These are phyloP conservation scores for Drosophila mayaguana DNA, from an alignment of 2,888 invertebrate species.

Conservation along the genomic window DNA sequence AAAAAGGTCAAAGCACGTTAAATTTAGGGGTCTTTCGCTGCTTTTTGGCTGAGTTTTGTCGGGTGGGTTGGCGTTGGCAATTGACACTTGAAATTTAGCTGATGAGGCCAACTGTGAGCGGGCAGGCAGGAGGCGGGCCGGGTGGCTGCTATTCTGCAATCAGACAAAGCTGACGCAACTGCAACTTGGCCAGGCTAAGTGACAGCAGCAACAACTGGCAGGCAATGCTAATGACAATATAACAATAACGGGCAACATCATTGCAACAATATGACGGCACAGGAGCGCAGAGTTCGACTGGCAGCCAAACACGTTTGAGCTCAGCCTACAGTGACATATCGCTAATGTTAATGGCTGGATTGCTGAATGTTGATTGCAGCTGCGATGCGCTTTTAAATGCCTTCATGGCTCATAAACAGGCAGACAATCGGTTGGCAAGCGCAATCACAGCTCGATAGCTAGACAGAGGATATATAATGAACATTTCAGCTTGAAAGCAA, in stretches of 20 bases:
- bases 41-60: conserved; percentile 38
- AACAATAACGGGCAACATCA: conserved; percentile 69
- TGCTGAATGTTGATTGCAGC: conserved; percentile 66
- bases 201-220: background rate
- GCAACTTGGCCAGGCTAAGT: conserved; percentile 41
- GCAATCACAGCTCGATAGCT: conserved; percentile 50
- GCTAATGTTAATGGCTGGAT: conserved; percentile 58
- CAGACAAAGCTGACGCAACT: conserved; percentile 68
- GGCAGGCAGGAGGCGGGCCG: background rate
- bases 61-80: conserved; percentile 73
- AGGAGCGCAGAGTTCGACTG: conserved; percentile 6
- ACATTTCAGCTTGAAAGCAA: conserved; percentile 9
- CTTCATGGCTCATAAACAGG: conserved; percentile 72
- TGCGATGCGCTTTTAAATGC: conserved; percentile 70
- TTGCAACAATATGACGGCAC: conserved; percentile 67
- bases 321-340: conserved; percentile 43
- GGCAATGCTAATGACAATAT: conserved; percentile 69
- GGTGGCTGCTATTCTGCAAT: conserved; percentile 48
- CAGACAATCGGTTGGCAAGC: conserved; percentile 32
- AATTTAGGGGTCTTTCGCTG: conserved; percentile 67
- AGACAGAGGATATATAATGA: conserved; percentile 34
- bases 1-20: conserved; percentile 75
- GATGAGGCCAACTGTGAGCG: conserved; percentile 18
- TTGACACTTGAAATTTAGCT: conserved; percentile 71
- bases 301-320: background rate